Evolutionary conservation across 2,113 vertebrate species (phyloP).

Genomic region (Cairina moschata): DNA sequence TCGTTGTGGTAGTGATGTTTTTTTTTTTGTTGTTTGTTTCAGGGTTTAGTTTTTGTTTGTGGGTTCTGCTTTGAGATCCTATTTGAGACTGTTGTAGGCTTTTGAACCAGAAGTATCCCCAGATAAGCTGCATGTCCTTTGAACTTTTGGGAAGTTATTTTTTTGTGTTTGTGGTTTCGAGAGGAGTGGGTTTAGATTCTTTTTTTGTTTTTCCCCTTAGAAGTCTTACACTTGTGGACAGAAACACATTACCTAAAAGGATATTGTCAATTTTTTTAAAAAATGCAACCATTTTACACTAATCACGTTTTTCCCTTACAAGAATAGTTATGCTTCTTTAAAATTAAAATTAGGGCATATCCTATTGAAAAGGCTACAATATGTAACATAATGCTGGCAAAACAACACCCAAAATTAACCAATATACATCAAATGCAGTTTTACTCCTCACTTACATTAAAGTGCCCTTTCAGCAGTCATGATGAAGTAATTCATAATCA

Average conservation of each 20-base stretch:
- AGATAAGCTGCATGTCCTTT: slow-evolving; percentile 62
- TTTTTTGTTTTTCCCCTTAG: background rate
- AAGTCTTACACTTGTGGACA: slow-evolving; percentile 54
- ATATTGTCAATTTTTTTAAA: background rate
- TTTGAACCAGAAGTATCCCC: slow-evolving; percentile 10
- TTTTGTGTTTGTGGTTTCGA: background rate
- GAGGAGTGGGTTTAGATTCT: background rate
- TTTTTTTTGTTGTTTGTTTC: background rate
- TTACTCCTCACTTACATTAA: background rate
- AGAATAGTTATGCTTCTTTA: background rate
- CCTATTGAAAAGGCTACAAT: background rate
- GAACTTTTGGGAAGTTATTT: background rate
- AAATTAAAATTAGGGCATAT: background rate
- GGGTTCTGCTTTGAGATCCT: background rate
- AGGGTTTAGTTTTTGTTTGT: background rate
- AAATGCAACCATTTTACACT: background rate
- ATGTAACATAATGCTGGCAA: background rate
- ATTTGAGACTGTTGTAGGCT: background rate
- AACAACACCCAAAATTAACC: background rate
- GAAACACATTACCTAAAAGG: slow-evolving; percentile 64
- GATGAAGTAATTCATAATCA: background rate
- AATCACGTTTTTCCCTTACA: background rate
- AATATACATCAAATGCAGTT: background rate
- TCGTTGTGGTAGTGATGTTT: background rate
- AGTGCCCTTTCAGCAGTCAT: background rate